Conservation (phyloP, 2,113 vertebrate species). For the Engraulis encrasicolus region DNA sequence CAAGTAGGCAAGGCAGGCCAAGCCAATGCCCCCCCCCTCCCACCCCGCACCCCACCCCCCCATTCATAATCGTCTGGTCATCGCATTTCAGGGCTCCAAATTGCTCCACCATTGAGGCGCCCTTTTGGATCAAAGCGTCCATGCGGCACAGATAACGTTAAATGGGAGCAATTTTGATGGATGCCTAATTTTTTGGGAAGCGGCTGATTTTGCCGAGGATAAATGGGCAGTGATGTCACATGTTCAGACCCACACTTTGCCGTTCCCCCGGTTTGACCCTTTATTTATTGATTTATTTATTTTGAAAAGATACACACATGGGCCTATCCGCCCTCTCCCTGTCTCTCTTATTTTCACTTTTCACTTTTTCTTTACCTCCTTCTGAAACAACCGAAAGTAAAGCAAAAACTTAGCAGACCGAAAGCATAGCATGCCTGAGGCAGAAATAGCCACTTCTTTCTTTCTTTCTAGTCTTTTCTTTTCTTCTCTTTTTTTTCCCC, state of each 20-base stretch:
- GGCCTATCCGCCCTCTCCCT: background rate
- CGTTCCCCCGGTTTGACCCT: no score
- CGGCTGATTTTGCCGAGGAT: slow-evolving; percentile 53
- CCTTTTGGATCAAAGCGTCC: slow-evolving; percentile 51
- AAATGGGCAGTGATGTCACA: slow-evolving; percentile 56
- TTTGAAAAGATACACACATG: background rate
- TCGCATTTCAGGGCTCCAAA: slow-evolving; percentile 48
- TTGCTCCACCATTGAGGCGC: slow-evolving; percentile 38
- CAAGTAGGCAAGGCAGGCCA: background rate
- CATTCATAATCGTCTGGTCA: slow-evolving; percentile 54
- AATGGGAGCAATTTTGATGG: slow-evolving; percentile 57
- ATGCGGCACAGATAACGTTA: slow-evolving; percentile 46
- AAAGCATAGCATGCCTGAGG: slow-evolving; percentile 38
- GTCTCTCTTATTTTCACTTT: background rate
- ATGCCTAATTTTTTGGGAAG: slow-evolving; percentile 47
- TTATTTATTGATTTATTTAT: slow-evolving; percentile 31
- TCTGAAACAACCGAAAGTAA: background rate
- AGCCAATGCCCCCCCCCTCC: background rate
- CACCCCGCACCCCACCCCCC: background rate
- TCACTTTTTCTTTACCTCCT: background rate
- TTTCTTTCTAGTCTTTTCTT: background rate
- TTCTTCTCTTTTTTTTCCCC: background rate
- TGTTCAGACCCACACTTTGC: slow-evolving; percentile 17
- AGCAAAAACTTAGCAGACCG: slow-evolving; percentile 34
- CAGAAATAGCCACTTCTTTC: slow-evolving; percentile 38